phyloP scores from a whole-genome alignment of 2,797 vertebrate species.

The Halcyon badia region DNA sequence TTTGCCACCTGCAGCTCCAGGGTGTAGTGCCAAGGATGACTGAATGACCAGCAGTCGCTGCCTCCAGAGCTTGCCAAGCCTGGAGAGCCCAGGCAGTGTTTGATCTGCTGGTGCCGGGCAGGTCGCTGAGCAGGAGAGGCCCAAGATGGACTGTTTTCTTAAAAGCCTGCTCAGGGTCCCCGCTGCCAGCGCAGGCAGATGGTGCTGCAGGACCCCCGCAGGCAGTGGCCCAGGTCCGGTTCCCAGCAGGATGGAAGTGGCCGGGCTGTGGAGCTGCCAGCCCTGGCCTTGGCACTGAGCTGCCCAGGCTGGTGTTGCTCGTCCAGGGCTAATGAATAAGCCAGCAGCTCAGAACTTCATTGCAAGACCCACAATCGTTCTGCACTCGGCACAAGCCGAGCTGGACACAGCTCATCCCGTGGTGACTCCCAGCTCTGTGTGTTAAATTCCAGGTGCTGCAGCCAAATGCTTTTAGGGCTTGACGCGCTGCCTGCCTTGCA shows the following conservation, averaged over 20 bases:
- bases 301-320: not conserved
- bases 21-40: not conserved
- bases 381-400: fast-evolving
- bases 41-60: not conserved
- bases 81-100: not conserved
- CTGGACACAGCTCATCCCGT: not conserved
- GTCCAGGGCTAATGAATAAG: not conserved
- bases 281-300: fast-evolving
- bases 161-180: not conserved
- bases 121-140: not conserved
- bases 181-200: not conserved
- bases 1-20: not conserved
- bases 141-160: not conserved
- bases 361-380: not conserved
- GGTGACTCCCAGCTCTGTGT: not conserved
- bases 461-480: not conserved
- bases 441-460: not conserved
- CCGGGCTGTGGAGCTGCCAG: not conserved
- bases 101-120: not conserved
- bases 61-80: not conserved
- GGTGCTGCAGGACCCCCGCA: not conserved
- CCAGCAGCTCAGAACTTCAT: not conserved
- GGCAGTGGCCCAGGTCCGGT: not conserved
- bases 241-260: not conserved
- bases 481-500: not conserved